Evolutionary conservation across 1,140 invertebrate genomes (phyloP).

Genomic region (Druon quercuslanigerum): DNA sequence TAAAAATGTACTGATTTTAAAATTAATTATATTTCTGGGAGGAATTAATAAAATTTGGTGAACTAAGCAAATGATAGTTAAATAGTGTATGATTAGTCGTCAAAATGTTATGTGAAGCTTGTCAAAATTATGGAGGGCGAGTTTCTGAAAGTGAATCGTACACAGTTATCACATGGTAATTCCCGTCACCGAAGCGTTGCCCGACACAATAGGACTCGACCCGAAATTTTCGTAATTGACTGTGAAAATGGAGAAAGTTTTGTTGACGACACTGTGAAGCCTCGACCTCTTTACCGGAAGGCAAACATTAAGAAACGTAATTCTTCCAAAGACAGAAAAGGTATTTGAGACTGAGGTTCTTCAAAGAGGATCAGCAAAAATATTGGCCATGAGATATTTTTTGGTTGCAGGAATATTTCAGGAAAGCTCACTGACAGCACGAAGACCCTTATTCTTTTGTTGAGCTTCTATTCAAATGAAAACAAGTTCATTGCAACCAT

Average conservation of each 20-base stretch:
- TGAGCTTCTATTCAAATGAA: background rate
- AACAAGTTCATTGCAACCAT: constrained; percentile 24
- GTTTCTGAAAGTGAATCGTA: background rate
- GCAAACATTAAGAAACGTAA: background rate
- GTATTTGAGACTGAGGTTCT: background rate
- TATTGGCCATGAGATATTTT: too few species aligned
- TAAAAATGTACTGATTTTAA: background rate
- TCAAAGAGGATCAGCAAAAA: too few species aligned
- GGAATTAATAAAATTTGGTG: too few species aligned
- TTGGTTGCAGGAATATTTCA: background rate
- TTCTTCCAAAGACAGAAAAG: background rate
- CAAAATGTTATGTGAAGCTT: constrained; percentile 23
- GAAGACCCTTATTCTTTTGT: background rate
- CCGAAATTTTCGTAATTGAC: constrained; percentile 48
- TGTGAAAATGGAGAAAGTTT: constrained; percentile 46
- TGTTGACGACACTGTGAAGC: constrained; percentile 27
- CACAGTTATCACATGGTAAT: background rate
- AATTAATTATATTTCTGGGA: too few species aligned
- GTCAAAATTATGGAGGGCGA: constrained; percentile 21
- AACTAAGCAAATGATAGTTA: background rate
- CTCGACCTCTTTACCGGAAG: background rate
- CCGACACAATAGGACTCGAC: constrained; percentile 11
- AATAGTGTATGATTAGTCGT: background rate
- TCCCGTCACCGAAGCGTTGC: constrained; percentile 26
- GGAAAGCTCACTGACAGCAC: background rate